Evolutionary conservation across 1,140 invertebrate genomes (phyloP).

Genomic region (Musca domestica): DNA sequence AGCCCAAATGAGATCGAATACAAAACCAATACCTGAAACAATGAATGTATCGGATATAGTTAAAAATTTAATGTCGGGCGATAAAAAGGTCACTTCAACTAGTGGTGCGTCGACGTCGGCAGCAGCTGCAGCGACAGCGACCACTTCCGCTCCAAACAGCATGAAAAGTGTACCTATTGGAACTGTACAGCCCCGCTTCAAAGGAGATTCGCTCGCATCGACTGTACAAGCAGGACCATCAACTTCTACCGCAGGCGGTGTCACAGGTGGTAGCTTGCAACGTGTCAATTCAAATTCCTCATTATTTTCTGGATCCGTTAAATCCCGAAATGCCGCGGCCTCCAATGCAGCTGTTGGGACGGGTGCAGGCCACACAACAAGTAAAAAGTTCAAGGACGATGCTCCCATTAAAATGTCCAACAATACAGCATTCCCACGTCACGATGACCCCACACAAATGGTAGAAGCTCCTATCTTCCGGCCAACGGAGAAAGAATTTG

Average conservation of each 20-base stretch:
- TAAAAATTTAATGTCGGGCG: slow-evolving; percentile 36
- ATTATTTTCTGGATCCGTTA: slow-evolving; percentile 44
- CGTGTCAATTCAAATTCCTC: slow-evolving; percentile 49
- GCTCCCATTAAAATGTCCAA: slow-evolving; percentile 56
- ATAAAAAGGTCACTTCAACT: slow-evolving; percentile 14
- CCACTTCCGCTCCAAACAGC: slow-evolving; percentile 36
- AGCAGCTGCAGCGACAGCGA: slow-evolving; percentile 5
- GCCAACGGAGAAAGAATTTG: slow-evolving; percentile 81
- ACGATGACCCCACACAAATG: slow-evolving; percentile 59
- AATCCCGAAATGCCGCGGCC: slow-evolving; percentile 36
- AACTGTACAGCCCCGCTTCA: slow-evolving; percentile 59
- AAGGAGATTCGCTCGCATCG: slow-evolving; percentile 32
- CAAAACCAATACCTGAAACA: slow-evolving; percentile 48
- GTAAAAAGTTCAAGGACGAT: slow-evolving; percentile 50
- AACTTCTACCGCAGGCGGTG: slow-evolving; percentile 37
- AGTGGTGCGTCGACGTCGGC: not conserved
- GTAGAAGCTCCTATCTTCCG: slow-evolving; percentile 81
- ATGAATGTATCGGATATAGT: slow-evolving; percentile 48
- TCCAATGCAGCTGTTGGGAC: slow-evolving; percentile 28
- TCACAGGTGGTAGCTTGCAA: slow-evolving; percentile 30
- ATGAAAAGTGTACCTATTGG: slow-evolving; percentile 59
- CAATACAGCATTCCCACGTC: slow-evolving; percentile 58
- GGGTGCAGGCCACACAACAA: slow-evolving; percentile 21
- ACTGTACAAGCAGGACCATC: slow-evolving; percentile 32
- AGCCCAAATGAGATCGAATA: slow-evolving; percentile 56